Evolutionary conservation across 2,113 vertebrate genomes (phyloP).

Genomic region (Dicentrarchus labrax): DNA sequence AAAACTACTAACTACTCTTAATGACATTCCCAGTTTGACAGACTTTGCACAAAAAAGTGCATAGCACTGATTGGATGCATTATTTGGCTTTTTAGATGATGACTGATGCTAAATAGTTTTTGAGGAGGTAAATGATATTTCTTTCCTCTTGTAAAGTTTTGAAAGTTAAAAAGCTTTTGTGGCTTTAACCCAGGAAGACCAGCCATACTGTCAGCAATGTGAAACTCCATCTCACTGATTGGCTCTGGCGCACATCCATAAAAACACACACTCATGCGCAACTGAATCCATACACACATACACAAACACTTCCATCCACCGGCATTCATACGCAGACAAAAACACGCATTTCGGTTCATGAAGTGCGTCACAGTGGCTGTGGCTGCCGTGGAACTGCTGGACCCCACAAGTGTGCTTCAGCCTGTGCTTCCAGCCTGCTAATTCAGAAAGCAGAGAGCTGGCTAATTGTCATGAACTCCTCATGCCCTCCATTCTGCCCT

Average conservation of each 20-base stretch:
- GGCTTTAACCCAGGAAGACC: slow-evolving; percentile 71
- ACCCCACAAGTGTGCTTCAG: slow-evolving; percentile 38
- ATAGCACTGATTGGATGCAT: slow-evolving; percentile 53
- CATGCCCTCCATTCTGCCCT: slow-evolving; percentile 56
- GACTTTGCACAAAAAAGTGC: slow-evolving; percentile 39
- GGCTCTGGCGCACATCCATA: slow-evolving; percentile 68
- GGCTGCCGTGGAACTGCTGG: slow-evolving; percentile 6
- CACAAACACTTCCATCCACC: not conserved
- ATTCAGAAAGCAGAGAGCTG: slow-evolving; percentile 63
- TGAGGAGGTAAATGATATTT: slow-evolving; percentile 60
- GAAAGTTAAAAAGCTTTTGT: slow-evolving; percentile 79
- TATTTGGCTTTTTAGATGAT: slow-evolving; percentile 62
- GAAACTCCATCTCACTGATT: slow-evolving; percentile 75
- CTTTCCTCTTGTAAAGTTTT: slow-evolving; percentile 49
- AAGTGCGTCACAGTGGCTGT: slow-evolving; percentile 10
- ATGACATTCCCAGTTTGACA: slow-evolving; percentile 39
- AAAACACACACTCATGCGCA: slow-evolving; percentile 21
- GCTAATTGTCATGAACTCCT: slow-evolving; percentile 77
- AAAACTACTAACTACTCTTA: slow-evolving; percentile 2
- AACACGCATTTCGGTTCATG: slow-evolving; percentile 14
- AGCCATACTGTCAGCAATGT: slow-evolving; percentile 69
- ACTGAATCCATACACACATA: slow-evolving; percentile 8
- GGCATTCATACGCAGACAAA: not conserved
- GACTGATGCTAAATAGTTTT: slow-evolving; percentile 62
- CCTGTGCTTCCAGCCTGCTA: slow-evolving; percentile 42